Evolutionary conservation across 2,888 invertebrate species (phyloP).

Genomic region (Mythimna impura): DNA sequence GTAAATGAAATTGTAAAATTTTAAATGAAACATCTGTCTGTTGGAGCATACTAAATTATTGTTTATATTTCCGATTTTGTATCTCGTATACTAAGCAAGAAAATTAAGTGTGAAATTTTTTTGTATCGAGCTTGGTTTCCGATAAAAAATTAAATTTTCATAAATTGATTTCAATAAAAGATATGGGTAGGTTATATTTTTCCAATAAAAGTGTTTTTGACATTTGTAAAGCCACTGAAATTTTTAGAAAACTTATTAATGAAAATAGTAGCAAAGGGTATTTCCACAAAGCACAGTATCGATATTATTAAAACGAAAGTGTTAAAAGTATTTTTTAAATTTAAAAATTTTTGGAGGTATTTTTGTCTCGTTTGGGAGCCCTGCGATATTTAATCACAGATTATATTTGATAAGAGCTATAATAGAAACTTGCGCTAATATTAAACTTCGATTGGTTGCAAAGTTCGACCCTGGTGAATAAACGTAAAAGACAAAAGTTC

Average conservation of each 20-base stretch:
- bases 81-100: background rate
- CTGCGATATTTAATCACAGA: background rate
- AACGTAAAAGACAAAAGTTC: background rate
- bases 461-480: background rate
- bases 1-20: background rate
- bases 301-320: too few relatives aligned
- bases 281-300: background rate
- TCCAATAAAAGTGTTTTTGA: constrained; percentile 12
- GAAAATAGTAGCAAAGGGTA: constrained; percentile 2
- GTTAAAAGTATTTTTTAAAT: too few relatives aligned
- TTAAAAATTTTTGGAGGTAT: too few relatives aligned
- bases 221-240: background rate
- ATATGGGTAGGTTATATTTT: too few relatives aligned
- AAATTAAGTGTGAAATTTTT: constrained; percentile 8
- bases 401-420: background rate
- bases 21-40: constrained; percentile 1
- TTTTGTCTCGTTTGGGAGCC: too few relatives aligned
- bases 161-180: too few relatives aligned
- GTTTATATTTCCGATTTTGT: constrained; percentile 6
- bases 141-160: background rate
- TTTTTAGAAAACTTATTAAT: background rate
- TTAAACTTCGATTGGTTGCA: constrained; percentile 4
- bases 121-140: background rate
- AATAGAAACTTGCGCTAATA: constrained; percentile 2
- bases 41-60: constrained; percentile 2